These are phyloP conservation scores for Cryptocephalus moraei DNA, from an alignment of 2,888 invertebrate species.

Conservation along the genomic window DNA sequence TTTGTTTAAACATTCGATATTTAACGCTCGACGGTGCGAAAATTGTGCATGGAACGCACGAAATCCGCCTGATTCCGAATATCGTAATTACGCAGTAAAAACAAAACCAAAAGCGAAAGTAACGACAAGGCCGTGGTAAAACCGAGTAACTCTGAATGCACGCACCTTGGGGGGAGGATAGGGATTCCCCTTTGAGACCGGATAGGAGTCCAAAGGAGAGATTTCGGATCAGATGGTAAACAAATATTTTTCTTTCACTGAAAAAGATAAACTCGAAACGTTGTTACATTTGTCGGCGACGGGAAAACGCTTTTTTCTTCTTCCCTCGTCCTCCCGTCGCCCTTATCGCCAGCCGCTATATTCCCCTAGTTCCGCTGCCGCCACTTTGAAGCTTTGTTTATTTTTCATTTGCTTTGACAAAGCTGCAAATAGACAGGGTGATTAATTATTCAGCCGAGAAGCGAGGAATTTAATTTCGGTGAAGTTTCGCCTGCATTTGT, in stretches of 20 bases:
- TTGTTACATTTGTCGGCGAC: no score
- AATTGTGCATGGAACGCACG: no score
- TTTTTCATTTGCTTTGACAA: constrained; percentile 4
- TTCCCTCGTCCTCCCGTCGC: background rate
- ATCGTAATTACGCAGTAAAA: no score
- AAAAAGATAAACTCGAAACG: constrained; percentile 4
- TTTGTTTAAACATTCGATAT: no score
- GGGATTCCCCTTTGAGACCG: constrained; percentile 1
- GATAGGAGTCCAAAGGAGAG: constrained; percentile 2
- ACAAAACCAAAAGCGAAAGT: no score
- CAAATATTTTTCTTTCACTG: constrained; percentile 9
- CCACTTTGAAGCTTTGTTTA: constrained; percentile 1
- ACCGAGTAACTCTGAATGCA: no score
- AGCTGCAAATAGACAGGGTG: background rate
- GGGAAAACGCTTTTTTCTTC: background rate
- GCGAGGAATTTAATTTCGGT: no score
- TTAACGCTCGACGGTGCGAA: no score
- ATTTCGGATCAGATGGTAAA: constrained; percentile 4
- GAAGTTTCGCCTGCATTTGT: no score
- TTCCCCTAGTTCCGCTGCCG: background rate
- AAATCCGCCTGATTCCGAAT: no score
- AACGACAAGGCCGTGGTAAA: no score
- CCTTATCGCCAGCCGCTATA: background rate
- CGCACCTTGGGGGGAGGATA: no score
- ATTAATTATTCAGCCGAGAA: background rate